A percentile compares a stretch with the other conserved stretches of the same genome.
These are phyloP conservation scores for Caenorhabditis remanei DNA, from an alignment of 1,140 invertebrate genomes.

Conservation along the genomic window DNA sequence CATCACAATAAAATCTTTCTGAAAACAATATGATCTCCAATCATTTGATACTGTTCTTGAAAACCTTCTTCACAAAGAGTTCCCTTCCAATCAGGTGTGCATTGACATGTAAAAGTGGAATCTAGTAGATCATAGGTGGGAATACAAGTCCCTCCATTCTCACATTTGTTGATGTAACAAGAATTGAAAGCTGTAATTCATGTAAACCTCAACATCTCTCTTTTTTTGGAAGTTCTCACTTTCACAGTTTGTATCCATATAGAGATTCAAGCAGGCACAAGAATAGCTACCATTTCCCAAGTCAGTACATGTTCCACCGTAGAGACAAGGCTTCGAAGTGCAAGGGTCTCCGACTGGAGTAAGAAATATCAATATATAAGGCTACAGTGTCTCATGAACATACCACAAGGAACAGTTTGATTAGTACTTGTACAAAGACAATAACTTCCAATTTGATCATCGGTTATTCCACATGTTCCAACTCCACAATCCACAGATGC, in stretches of 20 bases:
- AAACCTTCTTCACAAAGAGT: conserved; percentile 37
- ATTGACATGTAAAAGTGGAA: conserved; percentile 32
- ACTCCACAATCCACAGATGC: conserved; percentile 24
- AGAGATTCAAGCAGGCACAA: conserved; percentile 12
- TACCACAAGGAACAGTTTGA: conserved; percentile 22
- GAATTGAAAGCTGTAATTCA: conserved; percentile 22
- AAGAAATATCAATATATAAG: not conserved
- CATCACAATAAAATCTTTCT: conserved; percentile 40
- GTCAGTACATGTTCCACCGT: conserved; percentile 34
- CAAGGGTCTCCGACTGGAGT: conserved; percentile 20
- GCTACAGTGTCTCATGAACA: not conserved
- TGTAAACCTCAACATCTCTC: not conserved
- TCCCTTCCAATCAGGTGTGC: conserved; percentile 3
- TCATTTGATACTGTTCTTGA: too few species aligned
- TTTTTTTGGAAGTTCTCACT: not conserved
- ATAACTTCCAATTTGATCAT: conserved; percentile 23
- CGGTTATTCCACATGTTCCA: conserved; percentile 31
- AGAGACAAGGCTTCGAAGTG: conserved; percentile 8
- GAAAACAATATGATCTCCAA: not conserved
- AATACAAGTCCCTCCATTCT: conserved; percentile 32
- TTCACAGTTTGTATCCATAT: conserved; percentile 36
- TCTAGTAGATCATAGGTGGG: conserved; percentile 11
- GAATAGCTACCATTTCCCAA: conserved; percentile 18
- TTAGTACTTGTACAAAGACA: conserved; percentile 29
- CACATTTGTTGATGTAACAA: conserved; percentile 46